Conservation (phyloP, 2,797 vertebrate species). For the Scarus forsteni region DNA sequence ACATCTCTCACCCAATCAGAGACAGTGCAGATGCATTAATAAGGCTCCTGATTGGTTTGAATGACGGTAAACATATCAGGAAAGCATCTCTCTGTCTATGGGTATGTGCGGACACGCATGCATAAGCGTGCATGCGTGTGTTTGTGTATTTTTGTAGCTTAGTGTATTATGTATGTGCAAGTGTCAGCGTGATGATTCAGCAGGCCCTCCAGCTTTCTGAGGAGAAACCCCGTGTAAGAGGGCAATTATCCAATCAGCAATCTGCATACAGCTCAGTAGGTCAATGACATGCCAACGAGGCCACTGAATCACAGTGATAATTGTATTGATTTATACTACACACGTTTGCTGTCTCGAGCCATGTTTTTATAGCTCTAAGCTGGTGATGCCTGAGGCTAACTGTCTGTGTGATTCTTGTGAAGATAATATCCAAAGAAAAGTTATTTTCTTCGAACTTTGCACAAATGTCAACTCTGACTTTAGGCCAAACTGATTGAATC, state of each 20-base stretch:
- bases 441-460: no score
- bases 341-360: background rate
- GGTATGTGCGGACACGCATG: no score
- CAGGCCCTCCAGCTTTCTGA: conserved; percentile 39
- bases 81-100: no score
- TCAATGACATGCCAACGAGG: conserved; percentile 40
- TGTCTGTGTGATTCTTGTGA: no score
- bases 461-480: no score
- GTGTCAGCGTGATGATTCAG: conserved; percentile 56
- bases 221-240: conserved; percentile 40
- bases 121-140: background rate
- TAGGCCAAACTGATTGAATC: no score
- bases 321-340: conserved; percentile 51
- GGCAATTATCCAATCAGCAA: conserved; percentile 64
- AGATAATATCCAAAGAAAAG: no score
- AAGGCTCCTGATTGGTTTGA: conserved; percentile 60
- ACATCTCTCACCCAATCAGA: conserved; percentile 46
- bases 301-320: conserved; percentile 42
- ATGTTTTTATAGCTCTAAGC: no score
- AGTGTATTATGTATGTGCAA: background rate
- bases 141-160: background rate
- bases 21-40: conserved; percentile 46
- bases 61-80: background rate
- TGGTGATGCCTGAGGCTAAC: no score
- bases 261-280: conserved; percentile 54